Conservation (phyloP, 2,797 vertebrate genomes). For the Pseudopleuronectes americanus region DNA sequence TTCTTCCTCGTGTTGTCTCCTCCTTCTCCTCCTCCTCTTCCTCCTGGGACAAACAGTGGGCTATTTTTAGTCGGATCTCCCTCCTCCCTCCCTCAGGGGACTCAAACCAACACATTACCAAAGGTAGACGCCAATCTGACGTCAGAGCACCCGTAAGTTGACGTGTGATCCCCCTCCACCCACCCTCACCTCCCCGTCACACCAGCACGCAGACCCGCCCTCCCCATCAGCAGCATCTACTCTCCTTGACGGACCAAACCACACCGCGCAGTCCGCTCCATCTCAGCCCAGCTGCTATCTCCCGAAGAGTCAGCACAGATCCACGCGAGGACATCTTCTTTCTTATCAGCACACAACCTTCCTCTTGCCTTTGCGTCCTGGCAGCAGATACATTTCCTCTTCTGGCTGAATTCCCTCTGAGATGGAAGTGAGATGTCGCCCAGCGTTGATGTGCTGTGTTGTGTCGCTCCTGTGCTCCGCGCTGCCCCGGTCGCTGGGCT, state of each 20-base stretch:
- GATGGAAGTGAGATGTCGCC: constrained; percentile 87
- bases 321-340: constrained; percentile 13
- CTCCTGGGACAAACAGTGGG: constrained; percentile 28
- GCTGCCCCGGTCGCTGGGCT: constrained; percentile 65
- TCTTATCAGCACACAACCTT: not conserved
- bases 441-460: constrained; percentile 79
- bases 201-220: constrained; percentile 50
- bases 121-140: constrained; percentile 89
- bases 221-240: constrained; percentile 62
- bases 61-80: constrained; percentile 73
- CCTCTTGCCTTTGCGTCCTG: not conserved
- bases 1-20: constrained; percentile 12
- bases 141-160: constrained; percentile 91
- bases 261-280: constrained; percentile 46
- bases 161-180: constrained; percentile 87
- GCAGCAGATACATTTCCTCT: not conserved
- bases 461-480: constrained; percentile 80
- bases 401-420: constrained; percentile 72
- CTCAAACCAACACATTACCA: constrained; percentile 81
- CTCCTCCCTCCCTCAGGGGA: constrained; percentile 73
- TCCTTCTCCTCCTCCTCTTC: constrained; percentile 4
- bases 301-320: constrained; percentile 13
- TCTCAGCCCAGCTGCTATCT: constrained; percentile 51
- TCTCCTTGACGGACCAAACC: constrained; percentile 64
- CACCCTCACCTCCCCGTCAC: constrained; percentile 33